A percentile compares a stretch with the other conserved stretches of the same genome.
Conservation (phyloP, 1,140 invertebrate genomes). For the Saccostrea cuccullata region DNA sequence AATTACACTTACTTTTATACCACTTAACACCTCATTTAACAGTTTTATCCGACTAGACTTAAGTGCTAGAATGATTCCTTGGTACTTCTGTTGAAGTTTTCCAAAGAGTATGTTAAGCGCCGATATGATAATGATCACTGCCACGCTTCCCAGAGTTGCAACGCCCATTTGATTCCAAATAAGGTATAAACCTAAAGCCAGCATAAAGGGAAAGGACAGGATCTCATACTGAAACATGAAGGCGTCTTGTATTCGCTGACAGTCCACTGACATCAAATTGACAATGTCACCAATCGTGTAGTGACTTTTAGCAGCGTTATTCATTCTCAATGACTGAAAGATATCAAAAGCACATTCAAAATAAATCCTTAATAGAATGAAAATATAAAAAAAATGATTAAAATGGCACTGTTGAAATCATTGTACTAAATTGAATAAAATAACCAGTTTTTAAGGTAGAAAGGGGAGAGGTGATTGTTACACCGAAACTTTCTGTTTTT, state of each 20-base stretch:
- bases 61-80: conserved; percentile 78
- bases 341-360: background rate
- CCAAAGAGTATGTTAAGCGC: conserved; percentile 91
- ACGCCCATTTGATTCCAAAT: conserved; percentile 87
- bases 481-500: too few species aligned
- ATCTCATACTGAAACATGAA: conserved; percentile 77
- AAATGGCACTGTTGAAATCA: too few species aligned
- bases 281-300: conserved; percentile 82
- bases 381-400: too few species aligned
- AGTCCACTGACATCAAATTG: conserved; percentile 81
- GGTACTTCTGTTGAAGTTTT: conserved; percentile 84
- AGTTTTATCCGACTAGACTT: conserved; percentile 82
- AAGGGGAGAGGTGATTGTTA: too few species aligned
- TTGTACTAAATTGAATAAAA: too few species aligned
- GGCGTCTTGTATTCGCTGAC: conserved; percentile 76
- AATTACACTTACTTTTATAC: conserved; percentile 81
- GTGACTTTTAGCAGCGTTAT: conserved; percentile 73
- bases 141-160: conserved; percentile 75
- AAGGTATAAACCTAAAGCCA: conserved; percentile 85
- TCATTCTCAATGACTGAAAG: conserved; percentile 67
- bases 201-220: conserved; percentile 43
- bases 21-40: conserved; percentile 78
- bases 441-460: too few species aligned
- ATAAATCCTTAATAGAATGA: too few species aligned
- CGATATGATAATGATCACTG: conserved; percentile 77